Percentiles rank a stretch among this genome's conserved stretches.
Conservation (phyloP, 2,113 vertebrate species). For the Speoplatyrhinus poulsoni region DNA sequence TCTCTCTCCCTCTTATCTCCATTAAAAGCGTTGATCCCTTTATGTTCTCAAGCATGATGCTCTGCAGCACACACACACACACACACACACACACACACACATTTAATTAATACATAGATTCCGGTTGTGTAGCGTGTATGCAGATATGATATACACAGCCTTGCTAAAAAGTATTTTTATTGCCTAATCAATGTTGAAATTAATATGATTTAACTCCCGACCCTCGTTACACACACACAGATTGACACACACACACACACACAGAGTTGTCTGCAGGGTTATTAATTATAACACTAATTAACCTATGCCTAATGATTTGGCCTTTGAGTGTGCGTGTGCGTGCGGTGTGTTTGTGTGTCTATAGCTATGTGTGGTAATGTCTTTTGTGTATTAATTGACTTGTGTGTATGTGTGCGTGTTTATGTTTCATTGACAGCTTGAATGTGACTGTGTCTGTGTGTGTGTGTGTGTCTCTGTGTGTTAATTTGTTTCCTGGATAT, state of each 20-base stretch:
- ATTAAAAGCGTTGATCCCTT: no score
- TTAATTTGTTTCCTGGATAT: constrained; percentile 54
- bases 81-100: no score
- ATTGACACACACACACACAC: constrained; percentile 4
- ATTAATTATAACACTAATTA: constrained; percentile 3
- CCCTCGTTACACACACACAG: background rate
- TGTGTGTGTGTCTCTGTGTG: constrained; percentile 36
- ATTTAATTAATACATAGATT: no score
- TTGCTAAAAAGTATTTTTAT: no score
- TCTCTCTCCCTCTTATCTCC: no score
- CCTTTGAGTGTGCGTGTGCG: constrained; percentile 10
- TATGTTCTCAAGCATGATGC: no score
- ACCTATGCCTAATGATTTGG: constrained; percentile 4
- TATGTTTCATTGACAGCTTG: constrained; percentile 21
- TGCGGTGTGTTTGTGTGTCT: constrained; percentile 17
- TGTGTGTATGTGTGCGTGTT: constrained; percentile 17
- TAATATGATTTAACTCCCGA: no score
- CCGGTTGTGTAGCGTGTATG: no score
- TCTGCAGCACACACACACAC: no score
- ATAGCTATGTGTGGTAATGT: background rate
- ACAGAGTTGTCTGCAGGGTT: background rate
- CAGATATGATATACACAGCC: no score
- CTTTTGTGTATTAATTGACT: constrained; percentile 50
- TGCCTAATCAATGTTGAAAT: no score
- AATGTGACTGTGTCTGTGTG: constrained; percentile 1